These are phyloP conservation scores for Cladorhizidae sp. DNA, from an alignment of 37 sponge, comb jelly and placozoan genomes.

Conservation along the genomic window DNA sequence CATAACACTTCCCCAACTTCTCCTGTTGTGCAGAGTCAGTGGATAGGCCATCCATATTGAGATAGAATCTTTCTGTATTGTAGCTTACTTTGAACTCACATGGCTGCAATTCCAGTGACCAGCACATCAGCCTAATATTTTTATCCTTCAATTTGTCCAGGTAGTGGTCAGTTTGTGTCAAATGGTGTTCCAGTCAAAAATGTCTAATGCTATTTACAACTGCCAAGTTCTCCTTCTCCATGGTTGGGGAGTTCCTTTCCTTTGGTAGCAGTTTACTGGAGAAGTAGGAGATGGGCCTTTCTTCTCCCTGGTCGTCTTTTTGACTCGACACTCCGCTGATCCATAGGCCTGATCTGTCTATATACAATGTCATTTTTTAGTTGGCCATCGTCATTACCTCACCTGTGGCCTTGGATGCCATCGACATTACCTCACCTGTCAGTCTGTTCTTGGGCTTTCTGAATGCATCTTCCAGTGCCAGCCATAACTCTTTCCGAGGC, in stretches of 20 bases:
- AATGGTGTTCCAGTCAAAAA: constrained; percentile 4
- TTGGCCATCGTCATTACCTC: no score
- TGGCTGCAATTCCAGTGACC: no score
- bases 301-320: constrained; percentile 23
- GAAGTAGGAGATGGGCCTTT: constrained; percentile 52
- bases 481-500: constrained; percentile 9
- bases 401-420: neutral
- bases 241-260: constrained; percentile 31
- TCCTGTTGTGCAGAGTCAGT: no score
- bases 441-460: neutral
- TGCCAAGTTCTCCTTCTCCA: no score
- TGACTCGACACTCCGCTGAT: constrained; percentile 63
- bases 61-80: no score
- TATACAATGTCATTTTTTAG: constrained; percentile 31
- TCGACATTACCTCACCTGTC: no score
- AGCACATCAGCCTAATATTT: no score
- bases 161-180: neutral
- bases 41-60: no score
- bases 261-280: constrained; percentile 45
- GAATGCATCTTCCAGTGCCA: constrained; percentile 25
- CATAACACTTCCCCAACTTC: no score
- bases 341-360: constrained; percentile 48
- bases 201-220: constrained; percentile 12
- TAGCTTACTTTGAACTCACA: no score
- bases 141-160: no score